A percentile compares a stretch with the other conserved stretches of the same genome.
Conservation (phyloP, 2,797 vertebrate species). For the Platyrinchus mystaceus region DNA sequence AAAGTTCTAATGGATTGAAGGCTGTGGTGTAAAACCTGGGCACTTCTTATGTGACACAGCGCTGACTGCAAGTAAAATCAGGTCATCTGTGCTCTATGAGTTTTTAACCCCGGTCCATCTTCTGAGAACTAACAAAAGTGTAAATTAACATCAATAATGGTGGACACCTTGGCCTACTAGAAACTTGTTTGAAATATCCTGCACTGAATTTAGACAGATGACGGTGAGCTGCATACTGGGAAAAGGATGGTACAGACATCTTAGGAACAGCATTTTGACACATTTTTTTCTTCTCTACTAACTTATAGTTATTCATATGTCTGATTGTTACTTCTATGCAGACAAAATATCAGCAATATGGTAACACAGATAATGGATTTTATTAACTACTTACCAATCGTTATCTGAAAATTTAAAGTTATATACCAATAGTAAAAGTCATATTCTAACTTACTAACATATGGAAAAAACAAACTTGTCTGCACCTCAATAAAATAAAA, state of each 20-base stretch:
- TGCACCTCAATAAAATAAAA: neutral
- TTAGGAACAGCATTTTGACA: neutral
- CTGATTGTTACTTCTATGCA: neutral
- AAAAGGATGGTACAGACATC: neutral
- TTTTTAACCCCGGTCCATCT: neutral
- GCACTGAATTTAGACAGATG: neutral
- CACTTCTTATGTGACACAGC: neutral
- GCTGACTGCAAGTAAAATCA: neutral
- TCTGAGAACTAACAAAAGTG: neutral
- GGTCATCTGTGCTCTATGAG: rapidly evolving
- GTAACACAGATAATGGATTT: neutral
- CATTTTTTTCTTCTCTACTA: neutral
- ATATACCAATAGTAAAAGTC: neutral
- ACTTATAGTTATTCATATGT: neutral
- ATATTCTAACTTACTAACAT: neutral
- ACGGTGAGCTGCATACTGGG: neutral
- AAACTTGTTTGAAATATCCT: neutral
- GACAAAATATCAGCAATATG: neutral
- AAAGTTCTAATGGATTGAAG: neutral
- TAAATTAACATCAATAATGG: neutral
- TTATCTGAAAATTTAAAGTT: neutral
- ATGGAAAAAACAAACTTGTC: neutral
- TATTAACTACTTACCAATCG: neutral
- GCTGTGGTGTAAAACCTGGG: neutral
- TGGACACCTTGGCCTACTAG: neutral